A percentile compares a stretch with the other conserved stretches of the same genome.
These are phyloP conservation scores for Orycteropus afer DNA, from an alignment of 2,113 vertebrate genomes.

Conservation along the genomic window DNA sequence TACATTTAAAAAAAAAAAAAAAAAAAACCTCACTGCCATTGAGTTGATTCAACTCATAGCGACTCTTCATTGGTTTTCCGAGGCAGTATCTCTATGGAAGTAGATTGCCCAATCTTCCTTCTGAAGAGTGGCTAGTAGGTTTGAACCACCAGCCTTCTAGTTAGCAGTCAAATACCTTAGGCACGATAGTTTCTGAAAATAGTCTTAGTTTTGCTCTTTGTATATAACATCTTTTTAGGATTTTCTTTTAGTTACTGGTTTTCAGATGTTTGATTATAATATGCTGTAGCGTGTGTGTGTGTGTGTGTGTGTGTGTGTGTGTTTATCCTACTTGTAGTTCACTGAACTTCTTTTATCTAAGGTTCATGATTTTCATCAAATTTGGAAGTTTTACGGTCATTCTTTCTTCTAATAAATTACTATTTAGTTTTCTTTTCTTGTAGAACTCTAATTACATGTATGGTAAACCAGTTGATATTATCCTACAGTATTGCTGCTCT, in stretches of 20 bases:
- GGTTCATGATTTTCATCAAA: slow-evolving; percentile 14
- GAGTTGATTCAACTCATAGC: no score
- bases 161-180: no score
- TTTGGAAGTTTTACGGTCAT: background rate
- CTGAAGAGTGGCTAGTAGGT: no score
- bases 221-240: background rate
- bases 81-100: no score
- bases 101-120: no score
- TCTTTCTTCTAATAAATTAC: slow-evolving; percentile 19
- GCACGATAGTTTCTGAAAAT: background rate
- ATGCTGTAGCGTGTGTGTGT: background rate
- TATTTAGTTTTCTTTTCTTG: background rate
- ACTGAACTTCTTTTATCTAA: slow-evolving; percentile 4
- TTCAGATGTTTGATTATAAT: background rate
- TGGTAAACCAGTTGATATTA: background rate
- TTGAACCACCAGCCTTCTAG: no score
- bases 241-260: background rate
- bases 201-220: background rate
- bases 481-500: background rate
- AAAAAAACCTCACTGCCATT: no score
- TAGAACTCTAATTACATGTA: background rate
- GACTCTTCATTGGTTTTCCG: no score
- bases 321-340: background rate
- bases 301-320: background rate
- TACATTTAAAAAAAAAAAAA: no score